Percentiles rank a stretch among this genome's conserved stretches.
Conservation (phyloP, 2,797 vertebrate species). For the Alfaro cultratus region DNA sequence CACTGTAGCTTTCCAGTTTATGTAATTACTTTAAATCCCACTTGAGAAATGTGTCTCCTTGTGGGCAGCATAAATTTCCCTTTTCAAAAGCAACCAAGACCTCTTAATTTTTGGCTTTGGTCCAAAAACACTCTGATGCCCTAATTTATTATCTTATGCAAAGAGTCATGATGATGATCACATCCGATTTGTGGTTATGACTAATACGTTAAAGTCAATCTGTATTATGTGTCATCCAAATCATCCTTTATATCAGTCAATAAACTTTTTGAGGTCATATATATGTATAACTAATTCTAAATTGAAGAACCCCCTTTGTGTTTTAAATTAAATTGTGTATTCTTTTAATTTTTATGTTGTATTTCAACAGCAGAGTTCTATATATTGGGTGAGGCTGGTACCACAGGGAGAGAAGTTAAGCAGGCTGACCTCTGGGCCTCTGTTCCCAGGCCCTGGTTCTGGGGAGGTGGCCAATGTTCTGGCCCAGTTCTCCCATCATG, state of each 20-base stretch:
- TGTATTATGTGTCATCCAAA: slow-evolving; percentile 17
- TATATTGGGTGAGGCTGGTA: slow-evolving; percentile 58
- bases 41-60: slow-evolving; percentile 55
- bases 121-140: slow-evolving; percentile 37
- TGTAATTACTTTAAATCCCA: slow-evolving; percentile 40
- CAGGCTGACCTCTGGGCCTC: slow-evolving; percentile 58
- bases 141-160: slow-evolving; percentile 30
- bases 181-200: slow-evolving; percentile 37
- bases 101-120: slow-evolving; percentile 35
- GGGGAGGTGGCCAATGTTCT: slow-evolving; percentile 65
- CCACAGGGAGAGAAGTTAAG: slow-evolving; percentile 49
- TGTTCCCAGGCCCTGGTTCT: slow-evolving; percentile 80
- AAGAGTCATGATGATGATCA: slow-evolving; percentile 30
- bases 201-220: slow-evolving; percentile 29
- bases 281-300: background rate
- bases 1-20: slow-evolving; percentile 32
- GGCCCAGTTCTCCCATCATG: slow-evolving; percentile 74
- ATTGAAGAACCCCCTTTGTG: background rate
- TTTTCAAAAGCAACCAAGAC: slow-evolving; percentile 39
- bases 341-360: background rate
- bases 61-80: slow-evolving; percentile 40
- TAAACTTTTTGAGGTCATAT: slow-evolving; percentile 16
- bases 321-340: background rate
- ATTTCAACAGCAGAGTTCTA: slow-evolving; percentile 25
- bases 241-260: background rate